Percentiles rank a stretch among this genome's conserved stretches.
These are phyloP conservation scores for Ovis canadensis DNA, from an alignment of 2,113 vertebrate genomes.

Conservation along the genomic window DNA sequence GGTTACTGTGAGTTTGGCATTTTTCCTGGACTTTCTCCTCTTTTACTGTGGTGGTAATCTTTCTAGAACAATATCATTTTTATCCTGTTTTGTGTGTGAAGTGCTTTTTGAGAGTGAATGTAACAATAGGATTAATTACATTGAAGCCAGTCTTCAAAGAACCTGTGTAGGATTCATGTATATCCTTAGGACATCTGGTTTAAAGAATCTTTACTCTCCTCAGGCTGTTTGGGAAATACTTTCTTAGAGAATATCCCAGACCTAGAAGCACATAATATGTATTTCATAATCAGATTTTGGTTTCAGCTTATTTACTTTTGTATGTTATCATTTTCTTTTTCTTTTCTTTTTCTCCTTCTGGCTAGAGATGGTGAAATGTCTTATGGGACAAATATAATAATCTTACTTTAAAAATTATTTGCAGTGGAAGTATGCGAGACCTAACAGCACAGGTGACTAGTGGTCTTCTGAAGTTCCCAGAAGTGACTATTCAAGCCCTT, in stretches of 20 bases:
- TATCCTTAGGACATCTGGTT: neutral
- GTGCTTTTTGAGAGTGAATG: neutral
- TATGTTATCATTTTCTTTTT: neutral
- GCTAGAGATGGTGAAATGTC: neutral
- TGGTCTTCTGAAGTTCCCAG: conserved; percentile 90
- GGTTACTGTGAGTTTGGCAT: neutral
- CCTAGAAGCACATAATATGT: neutral
- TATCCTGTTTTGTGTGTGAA: neutral
- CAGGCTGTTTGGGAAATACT: neutral
- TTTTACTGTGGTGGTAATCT: neutral
- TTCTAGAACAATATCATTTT: neutral
- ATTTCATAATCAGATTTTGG: conserved; percentile 9
- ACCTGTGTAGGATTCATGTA: neutral
- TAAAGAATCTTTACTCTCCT: neutral
- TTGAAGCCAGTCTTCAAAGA: neutral
- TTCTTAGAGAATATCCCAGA: neutral
- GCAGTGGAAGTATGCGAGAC: conserved; percentile 89
- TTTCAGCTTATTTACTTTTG: neutral
- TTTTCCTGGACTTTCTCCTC: neutral
- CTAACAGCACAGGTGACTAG: conserved; percentile 92
- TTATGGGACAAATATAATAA: neutral
- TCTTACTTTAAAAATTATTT: conserved; percentile 63
- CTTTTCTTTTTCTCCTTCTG: neutral
- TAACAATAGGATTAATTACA: neutral
- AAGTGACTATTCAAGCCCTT: conserved; percentile 90